Conservation (phyloP, 2,113 vertebrate genomes). For the Hydropotes inermis region DNA sequence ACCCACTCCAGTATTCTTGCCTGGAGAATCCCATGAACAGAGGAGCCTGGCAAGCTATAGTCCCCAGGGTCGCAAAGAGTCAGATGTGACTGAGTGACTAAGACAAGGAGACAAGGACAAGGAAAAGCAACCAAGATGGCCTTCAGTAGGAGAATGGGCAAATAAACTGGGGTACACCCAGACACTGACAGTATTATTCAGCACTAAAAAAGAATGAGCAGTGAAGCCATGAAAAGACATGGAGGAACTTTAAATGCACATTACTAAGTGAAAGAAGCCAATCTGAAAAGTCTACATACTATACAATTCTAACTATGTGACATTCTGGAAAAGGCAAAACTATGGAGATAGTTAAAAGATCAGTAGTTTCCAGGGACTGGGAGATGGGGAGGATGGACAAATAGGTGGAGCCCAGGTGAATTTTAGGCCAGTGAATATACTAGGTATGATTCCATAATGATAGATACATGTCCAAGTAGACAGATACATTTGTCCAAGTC, state of each 20-base stretch:
- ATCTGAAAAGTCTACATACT: background rate
- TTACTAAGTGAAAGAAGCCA: background rate
- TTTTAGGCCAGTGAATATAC: background rate
- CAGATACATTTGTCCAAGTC: background rate
- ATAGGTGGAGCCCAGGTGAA: background rate
- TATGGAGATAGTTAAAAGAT: background rate
- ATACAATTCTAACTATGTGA: background rate
- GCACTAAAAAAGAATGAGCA: background rate
- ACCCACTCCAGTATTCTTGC: background rate
- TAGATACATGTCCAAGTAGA: background rate
- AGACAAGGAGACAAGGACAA: background rate
- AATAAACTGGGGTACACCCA: background rate
- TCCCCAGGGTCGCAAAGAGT: background rate
- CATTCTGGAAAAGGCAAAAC: background rate
- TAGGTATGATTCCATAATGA: background rate
- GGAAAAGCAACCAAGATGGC: background rate
- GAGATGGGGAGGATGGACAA: background rate
- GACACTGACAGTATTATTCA: background rate
- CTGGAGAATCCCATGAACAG: background rate
- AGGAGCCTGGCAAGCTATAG: background rate
- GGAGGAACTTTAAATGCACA: background rate
- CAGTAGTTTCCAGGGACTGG: background rate
- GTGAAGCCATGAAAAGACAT: background rate
- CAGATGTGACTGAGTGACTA: background rate
- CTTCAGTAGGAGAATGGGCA: background rate